Evolutionary conservation across 37 sponge, comb jelly and placozoan genomes (phyloP).

Genomic region (Diacarnus erythraeanus): DNA sequence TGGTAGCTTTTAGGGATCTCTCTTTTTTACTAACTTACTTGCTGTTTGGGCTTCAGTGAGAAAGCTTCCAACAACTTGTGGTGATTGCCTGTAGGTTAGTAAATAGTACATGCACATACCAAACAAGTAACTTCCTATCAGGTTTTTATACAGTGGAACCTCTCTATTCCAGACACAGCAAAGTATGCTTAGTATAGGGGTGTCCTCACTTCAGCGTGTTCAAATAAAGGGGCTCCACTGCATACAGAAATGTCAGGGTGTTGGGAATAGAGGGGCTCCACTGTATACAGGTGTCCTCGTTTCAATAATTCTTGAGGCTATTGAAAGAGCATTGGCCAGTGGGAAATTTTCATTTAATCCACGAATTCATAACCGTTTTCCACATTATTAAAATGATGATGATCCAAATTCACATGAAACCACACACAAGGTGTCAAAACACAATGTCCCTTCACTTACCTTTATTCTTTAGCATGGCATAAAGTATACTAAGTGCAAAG

Average conservation of each 20-base stretch:
- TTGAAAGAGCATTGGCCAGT: too few relatives aligned
- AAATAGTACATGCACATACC: too few relatives aligned
- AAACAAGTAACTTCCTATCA: too few relatives aligned
- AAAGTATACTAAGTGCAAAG: slow-evolving; percentile 53
- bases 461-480: slow-evolving; percentile 49
- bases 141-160: neutral
- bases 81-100: slow-evolving; percentile 29
- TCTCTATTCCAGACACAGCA: neutral
- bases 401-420: neutral
- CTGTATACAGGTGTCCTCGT: too few relatives aligned
- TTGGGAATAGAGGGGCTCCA: too few relatives aligned
- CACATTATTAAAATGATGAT: neutral
- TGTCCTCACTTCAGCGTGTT: neutral
- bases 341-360: too few relatives aligned
- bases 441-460: slow-evolving; percentile 6
- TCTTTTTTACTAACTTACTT: slow-evolving; percentile 3
- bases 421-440: neutral
- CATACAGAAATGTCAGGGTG: too few relatives aligned
- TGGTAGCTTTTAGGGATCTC: too few relatives aligned
- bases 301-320: too few relatives aligned
- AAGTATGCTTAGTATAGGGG: neutral
- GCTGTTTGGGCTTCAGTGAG: slow-evolving; percentile 21
- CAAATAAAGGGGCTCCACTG: neutral
- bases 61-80: slow-evolving; percentile 60
- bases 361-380: too few relatives aligned